Percentiles rank a stretch among this genome's conserved stretches.
phyloP scores from a whole-genome alignment of 2,888 invertebrate species.

The Drosophila planitibia region DNA sequence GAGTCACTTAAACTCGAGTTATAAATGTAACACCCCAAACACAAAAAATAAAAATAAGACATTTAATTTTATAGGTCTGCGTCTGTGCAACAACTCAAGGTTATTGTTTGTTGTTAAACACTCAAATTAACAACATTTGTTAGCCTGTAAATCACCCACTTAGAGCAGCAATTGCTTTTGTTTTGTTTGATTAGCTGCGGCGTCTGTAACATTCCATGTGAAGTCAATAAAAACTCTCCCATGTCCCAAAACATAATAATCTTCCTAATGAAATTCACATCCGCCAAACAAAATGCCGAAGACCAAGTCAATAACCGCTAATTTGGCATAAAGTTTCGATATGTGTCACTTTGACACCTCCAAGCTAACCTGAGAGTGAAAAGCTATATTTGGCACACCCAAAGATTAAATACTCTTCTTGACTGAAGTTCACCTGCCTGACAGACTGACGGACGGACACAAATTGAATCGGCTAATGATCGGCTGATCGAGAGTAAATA shows the following conservation, averaged over 20 bases:
- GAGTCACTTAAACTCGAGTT: constrained; percentile 5
- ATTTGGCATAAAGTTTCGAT: constrained; percentile 31
- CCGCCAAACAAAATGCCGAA: constrained; percentile 38
- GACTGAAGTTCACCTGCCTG: neutral
- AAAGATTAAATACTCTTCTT: neutral
- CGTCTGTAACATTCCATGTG: constrained; percentile 10
- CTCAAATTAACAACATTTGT: constrained; percentile 56
- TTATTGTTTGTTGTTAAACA: constrained; percentile 30
- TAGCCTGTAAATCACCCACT: constrained; percentile 25
- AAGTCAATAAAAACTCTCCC: constrained; percentile 5
- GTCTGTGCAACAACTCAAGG: constrained; percentile 37
- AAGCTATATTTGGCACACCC: neutral
- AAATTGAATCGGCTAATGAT: neutral
- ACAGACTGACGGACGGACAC: neutral
- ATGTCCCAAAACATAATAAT: constrained; percentile 20
- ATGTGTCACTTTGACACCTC: constrained; percentile 35
- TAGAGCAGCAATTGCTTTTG: constrained; percentile 31
- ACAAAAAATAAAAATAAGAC: neutral
- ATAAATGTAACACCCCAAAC: constrained; percentile 33
- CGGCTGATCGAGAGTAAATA: neutral
- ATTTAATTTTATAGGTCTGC: neutral
- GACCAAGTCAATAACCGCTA: constrained; percentile 47
- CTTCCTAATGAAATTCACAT: constrained; percentile 62
- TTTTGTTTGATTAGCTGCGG: constrained; percentile 13
- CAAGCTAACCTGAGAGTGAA: neutral